Conservation (phyloP, 1,140 invertebrate species). For the Bombus confusus region DNA sequence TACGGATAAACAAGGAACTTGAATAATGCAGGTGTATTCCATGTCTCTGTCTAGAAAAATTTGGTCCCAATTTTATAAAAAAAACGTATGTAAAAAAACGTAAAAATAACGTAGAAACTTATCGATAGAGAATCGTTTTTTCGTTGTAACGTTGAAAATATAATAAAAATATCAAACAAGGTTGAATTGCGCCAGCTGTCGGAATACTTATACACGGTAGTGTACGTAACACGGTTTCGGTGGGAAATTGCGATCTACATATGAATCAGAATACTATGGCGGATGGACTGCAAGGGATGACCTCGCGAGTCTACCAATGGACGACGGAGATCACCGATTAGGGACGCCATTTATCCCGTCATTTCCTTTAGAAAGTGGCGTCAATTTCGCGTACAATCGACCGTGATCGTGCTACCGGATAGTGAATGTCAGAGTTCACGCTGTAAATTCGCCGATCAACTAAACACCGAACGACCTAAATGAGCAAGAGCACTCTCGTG, state of each 20-base stretch:
- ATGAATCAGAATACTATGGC: conserved; percentile 1
- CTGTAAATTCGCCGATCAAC: not conserved
- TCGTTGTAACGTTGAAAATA: not conserved
- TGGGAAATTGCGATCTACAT: conserved; percentile 23
- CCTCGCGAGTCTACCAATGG: not conserved
- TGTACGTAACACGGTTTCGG: conserved; percentile 12
- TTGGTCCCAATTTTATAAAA: too few species aligned
- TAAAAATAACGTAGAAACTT: too few species aligned
- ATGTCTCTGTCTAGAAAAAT: too few species aligned
- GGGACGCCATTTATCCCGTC: conserved; percentile 5
- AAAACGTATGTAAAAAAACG: too few species aligned
- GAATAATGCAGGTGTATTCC: not conserved
- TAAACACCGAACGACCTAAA: not conserved
- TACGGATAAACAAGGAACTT: not conserved
- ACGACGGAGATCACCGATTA: not conserved
- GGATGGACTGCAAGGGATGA: not conserved
- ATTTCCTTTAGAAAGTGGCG: conserved; percentile 27
- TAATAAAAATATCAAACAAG: not conserved
- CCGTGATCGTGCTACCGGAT: not conserved
- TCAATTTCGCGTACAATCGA: conserved; percentile 30
- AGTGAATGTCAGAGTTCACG: conserved; percentile 28
- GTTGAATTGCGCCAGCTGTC: not conserved
- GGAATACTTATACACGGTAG: not conserved
- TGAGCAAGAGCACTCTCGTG: not conserved
- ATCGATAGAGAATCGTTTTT: not conserved